Conservation (phyloP, 2,888 invertebrate genomes). For the Tigriopus californicus region DNA sequence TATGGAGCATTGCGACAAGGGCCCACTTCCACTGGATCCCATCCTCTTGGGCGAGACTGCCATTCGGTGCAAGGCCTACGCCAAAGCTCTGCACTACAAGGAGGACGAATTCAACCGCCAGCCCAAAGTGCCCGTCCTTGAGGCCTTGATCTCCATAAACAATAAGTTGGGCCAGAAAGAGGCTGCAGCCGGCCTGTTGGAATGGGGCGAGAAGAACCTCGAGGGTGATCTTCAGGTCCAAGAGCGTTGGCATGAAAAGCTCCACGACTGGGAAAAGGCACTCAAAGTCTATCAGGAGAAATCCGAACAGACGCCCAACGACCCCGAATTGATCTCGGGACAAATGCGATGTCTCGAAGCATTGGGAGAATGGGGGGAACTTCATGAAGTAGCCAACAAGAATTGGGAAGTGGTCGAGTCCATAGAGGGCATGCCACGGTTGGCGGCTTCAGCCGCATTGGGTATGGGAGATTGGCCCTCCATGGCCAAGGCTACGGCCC, state of each 20-base stretch:
- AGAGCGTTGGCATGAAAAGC: conserved; percentile 94
- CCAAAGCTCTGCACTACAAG: conserved; percentile 66
- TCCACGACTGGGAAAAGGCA: conserved; percentile 97
- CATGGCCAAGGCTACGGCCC: conserved; percentile 73
- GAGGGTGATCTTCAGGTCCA: conserved; percentile 32
- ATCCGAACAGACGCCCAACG: conserved; percentile 33
- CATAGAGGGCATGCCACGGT: conserved; percentile 51
- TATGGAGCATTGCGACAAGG: conserved; percentile 92
- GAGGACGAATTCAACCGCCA: conserved; percentile 81
- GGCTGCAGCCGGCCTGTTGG: conserved; percentile 60
- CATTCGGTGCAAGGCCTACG: conserved; percentile 72
- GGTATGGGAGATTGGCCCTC: conserved; percentile 81
- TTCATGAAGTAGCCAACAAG: neutral
- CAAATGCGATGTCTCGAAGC: conserved; percentile 93
- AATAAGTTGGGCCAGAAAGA: conserved; percentile 97
- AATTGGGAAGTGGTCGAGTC: conserved; percentile 30
- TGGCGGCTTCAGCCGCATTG: conserved; percentile 85
- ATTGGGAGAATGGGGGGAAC: conserved; percentile 71
- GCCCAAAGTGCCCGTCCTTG: conserved; percentile 67
- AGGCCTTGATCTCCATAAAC: conserved; percentile 84
- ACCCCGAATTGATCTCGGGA: conserved; percentile 65
- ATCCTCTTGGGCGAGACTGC: conserved; percentile 76
- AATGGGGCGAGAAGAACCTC: conserved; percentile 15
- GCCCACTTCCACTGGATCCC: conserved; percentile 61
- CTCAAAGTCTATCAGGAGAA: conserved; percentile 64